Evolutionary conservation across 2,797 vertebrate species (phyloP), one percentile per base, ranked within the genome.

Genomic region (Brachyalestes nurse): DNA sequence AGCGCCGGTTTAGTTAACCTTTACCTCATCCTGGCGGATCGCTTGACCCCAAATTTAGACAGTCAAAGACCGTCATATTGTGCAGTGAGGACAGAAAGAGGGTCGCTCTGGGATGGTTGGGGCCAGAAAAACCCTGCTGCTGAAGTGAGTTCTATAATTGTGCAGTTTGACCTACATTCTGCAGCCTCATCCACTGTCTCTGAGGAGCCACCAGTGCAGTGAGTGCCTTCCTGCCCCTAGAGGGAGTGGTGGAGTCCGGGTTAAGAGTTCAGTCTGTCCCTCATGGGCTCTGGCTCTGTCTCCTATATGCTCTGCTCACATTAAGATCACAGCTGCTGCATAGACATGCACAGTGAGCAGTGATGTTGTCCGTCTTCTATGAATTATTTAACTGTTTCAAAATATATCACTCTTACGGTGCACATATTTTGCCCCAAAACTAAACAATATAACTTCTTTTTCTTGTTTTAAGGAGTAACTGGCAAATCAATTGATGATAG

Each of bases 161-260:
- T 80, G 55, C 55, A 25, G 64, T 66, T 72, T 88, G 87, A 85
- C 82, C 82, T 86, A 81, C 70, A 84, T 87, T 85, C 70, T 82
- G 12, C 64, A 13, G 45, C 28, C 13, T 40, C 64, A 64, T 62
- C 73, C 16, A 19, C 16, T 55, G 64, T 72, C 55, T 78, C 49
- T 71, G 38, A 58, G 60, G 49, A 42, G 71, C 25, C 28, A 23
- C 10, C 13, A 13, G 58, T 40, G n/a, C 75, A 21, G 34, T 76
- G n/a, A n/a, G 34, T 66, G 34, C 6, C 69, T 45, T 61, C 34
- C 12, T 6, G 14, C 53, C 78, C 58, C 73, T 62, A 84, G 81
- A 65, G 76, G 78, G 73, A 47, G 73, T 67, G 62, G 17, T 78
- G 45, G 58, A 65, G 62, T 75, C 66, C 10, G 72, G 80, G 49